A percentile compares a stretch with the other conserved stretches of the same genome.
Evolutionary conservation across 2,797 vertebrate genomes (phyloP).

Genomic region (Lithobates sylvaticus): DNA sequence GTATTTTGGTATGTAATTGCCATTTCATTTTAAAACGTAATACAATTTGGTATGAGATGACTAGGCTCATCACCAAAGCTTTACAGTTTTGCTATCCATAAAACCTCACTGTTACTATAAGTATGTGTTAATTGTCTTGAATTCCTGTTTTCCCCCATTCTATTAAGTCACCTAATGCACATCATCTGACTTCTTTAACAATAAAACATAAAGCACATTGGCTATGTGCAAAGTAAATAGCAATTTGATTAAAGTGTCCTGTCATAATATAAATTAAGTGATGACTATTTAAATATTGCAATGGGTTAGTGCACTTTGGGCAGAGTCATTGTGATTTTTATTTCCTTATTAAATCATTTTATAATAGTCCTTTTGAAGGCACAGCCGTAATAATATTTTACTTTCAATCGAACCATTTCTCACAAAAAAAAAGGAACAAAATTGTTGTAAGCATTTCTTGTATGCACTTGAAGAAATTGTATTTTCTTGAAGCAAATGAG

Average conservation of each 20-base stretch:
- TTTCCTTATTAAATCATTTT: background rate
- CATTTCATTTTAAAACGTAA: background rate
- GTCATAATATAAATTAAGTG: background rate
- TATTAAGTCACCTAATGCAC: background rate
- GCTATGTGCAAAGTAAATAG: background rate
- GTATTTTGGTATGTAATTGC: background rate
- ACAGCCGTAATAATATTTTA: background rate
- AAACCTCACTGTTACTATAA: too few relatives aligned
- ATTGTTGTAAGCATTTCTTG: conserved; percentile 1
- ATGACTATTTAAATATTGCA: background rate
- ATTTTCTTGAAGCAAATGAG: conserved; percentile 86
- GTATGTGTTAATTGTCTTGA: too few relatives aligned
- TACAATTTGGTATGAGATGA: background rate
- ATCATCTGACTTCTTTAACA: background rate
- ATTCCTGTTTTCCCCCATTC: too few relatives aligned
- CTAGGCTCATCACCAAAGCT: background rate
- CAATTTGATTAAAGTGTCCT: background rate
- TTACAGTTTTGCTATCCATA: background rate
- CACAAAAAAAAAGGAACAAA: background rate
- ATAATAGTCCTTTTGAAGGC: background rate
- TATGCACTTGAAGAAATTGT: conserved; percentile 67
- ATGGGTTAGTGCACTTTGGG: background rate
- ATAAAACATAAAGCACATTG: background rate
- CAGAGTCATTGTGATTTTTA: background rate
- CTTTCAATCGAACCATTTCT: background rate